phyloP scores from a whole-genome alignment of 1,140 invertebrate species.

The Atopsyche davidsoni region DNA sequence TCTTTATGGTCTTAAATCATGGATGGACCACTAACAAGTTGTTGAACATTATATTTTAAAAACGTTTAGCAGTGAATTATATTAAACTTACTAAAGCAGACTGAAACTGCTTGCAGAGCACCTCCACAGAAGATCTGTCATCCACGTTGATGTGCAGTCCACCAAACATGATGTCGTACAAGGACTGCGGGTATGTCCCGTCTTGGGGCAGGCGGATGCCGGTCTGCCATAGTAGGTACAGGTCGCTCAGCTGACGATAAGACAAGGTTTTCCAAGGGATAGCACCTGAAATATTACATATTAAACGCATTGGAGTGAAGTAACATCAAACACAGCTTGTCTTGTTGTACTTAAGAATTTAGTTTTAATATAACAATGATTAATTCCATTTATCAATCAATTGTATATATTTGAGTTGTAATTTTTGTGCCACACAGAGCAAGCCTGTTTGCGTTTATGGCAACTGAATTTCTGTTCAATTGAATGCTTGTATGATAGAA shows the following conservation, averaged over 20 bases:
- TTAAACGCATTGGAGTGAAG: slow-evolving; percentile 4
- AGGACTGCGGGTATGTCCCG: slow-evolving; percentile 35
- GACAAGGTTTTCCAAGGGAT: slow-evolving; percentile 38
- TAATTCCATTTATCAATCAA: too few species aligned
- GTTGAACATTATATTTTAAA: too few species aligned
- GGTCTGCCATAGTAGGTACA: slow-evolving; percentile 36
- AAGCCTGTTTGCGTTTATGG: too few species aligned
- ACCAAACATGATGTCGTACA: slow-evolving; percentile 16
- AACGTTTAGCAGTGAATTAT: too few species aligned
- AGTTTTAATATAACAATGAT: too few species aligned
- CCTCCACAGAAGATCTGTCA: slow-evolving; percentile 11
- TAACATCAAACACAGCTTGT: slow-evolving; percentile 5
- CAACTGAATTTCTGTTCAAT: neutral
- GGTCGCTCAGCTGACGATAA: slow-evolving; percentile 37
- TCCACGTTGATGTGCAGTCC: slow-evolving; percentile 16
- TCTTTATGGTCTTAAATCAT: too few species aligned
- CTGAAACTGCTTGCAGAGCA: slow-evolving; percentile 13
- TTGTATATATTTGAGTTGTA: too few species aligned
- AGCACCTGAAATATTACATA: slow-evolving; percentile 32
- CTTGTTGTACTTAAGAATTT: too few species aligned
- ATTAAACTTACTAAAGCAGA: slow-evolving; percentile 19
- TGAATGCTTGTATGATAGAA: neutral
- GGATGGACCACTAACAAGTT: too few species aligned
- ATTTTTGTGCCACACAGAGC: too few species aligned
- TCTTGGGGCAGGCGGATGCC: slow-evolving; percentile 35